phyloP scores from a whole-genome alignment of 1,140 invertebrate species.

The Scaptomyza montana region DNA sequence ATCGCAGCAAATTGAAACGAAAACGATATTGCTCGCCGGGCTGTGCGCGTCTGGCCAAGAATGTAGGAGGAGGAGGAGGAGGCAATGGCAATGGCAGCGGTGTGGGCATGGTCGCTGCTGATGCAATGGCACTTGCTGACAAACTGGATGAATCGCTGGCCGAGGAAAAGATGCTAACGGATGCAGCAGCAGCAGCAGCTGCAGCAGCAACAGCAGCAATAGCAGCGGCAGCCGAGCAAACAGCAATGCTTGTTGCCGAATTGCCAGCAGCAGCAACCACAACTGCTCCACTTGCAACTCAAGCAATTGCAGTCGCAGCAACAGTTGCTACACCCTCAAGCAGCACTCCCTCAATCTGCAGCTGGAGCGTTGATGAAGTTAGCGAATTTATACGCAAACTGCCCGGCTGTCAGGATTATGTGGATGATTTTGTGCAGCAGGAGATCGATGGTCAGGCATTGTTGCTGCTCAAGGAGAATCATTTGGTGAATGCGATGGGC shows the following conservation, averaged over 20 bases:
- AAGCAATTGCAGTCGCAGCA: constrained; percentile 8
- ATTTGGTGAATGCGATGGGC: constrained; percentile 96
- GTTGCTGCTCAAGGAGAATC: constrained; percentile 96
- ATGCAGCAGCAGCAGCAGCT: constrained; percentile 35
- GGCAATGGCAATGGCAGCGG: constrained; percentile 38
- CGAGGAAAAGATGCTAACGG: constrained; percentile 71
- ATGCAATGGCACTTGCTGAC: constrained; percentile 63
- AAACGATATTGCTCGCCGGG: constrained; percentile 90
- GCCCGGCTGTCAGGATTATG: constrained; percentile 95
- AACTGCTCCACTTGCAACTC: not conserved
- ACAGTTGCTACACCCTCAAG: constrained; percentile 14
- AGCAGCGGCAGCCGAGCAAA: not conserved
- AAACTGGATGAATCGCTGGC: constrained; percentile 70
- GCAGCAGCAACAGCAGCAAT: constrained; percentile 1
- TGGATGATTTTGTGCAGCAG: constrained; percentile 96
- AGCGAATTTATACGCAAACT: constrained; percentile 94
- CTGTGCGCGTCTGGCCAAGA: constrained; percentile 71
- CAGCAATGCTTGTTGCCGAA: constrained; percentile 5
- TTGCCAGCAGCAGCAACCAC: constrained; percentile 14
- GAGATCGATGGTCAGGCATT: constrained; percentile 98
- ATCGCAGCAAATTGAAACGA: constrained; percentile 89
- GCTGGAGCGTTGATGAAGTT: constrained; percentile 88
- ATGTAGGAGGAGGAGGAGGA: not conserved
- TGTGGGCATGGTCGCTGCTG: constrained; percentile 57
- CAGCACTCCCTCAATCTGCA: constrained; percentile 56